A percentile compares a stretch with the other conserved stretches of the same genome.
These are phyloP conservation scores for Callyntrura sp. DNA, from an alignment of 2,888 invertebrate species.

Conservation along the genomic window DNA sequence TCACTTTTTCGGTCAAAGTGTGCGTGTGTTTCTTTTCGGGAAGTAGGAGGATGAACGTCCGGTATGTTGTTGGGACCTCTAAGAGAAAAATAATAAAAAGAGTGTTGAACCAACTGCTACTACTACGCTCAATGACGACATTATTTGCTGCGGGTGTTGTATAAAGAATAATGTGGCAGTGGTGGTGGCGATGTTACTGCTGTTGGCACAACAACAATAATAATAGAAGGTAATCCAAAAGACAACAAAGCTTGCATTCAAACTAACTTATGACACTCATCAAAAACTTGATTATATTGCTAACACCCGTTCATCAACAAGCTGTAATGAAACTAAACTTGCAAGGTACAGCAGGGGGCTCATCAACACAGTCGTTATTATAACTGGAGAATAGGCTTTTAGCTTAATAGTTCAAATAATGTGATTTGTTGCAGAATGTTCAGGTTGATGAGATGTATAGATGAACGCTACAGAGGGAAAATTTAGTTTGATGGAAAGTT, in stretches of 20 bases:
- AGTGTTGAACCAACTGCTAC: background rate
- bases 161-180: background rate
- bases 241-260: background rate
- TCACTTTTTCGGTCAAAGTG: slow-evolving; percentile 21
- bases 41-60: slow-evolving; percentile 48
- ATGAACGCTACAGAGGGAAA: no score
- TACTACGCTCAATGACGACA: no score
- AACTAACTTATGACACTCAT: slow-evolving; percentile 31
- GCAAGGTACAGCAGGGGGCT: slow-evolving; percentile 59
- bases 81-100: background rate
- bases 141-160: slow-evolving; percentile 29
- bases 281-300: slow-evolving; percentile 69
- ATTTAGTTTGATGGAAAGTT: no score
- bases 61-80: slow-evolving; percentile 27
- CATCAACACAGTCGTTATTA: no score
- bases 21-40: background rate
- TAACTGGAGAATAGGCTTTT: background rate
- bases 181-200: background rate
- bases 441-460: no score
- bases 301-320: slow-evolving; percentile 72
- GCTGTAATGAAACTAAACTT: slow-evolving; percentile 71
- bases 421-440: background rate
- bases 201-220: no score
- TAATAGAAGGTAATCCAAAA: background rate
- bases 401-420: slow-evolving; percentile 3